These are phyloP conservation scores for Tineola bisselliella DNA, from an alignment of 2,888 invertebrate species.

Conservation along the genomic window DNA sequence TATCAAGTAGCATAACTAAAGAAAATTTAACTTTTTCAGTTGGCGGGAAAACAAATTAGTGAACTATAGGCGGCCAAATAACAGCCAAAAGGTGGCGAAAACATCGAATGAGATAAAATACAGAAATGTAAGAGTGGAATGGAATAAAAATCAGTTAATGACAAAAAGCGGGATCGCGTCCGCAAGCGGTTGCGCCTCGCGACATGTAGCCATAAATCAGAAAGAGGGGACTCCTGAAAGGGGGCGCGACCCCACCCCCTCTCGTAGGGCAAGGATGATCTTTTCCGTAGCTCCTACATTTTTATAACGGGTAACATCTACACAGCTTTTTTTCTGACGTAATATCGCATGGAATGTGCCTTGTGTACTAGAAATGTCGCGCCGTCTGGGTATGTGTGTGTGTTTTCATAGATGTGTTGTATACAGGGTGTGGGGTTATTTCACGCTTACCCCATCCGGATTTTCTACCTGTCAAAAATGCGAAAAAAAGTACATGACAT, in stretches of 20 bases:
- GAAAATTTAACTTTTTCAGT: neutral
- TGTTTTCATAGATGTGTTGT: neutral
- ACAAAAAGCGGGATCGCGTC: constrained; percentile 56
- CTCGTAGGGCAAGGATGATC: constrained; percentile 47
- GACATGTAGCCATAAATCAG: constrained; percentile 67
- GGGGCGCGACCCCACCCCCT: constrained; percentile 33
- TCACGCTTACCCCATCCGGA: constrained; percentile 9
- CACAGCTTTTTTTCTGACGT: constrained; percentile 33
- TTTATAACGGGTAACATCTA: constrained; percentile 59
- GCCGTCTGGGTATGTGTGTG: neutral
- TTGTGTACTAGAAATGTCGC: constrained; percentile 9
- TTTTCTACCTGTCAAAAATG: constrained; percentile 12
- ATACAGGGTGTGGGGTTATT: neutral
- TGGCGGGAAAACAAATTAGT: constrained; percentile 10
- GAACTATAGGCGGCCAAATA: neutral
- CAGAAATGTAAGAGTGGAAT: constrained; percentile 24
- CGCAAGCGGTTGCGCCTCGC: constrained; percentile 43
- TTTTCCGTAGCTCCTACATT: constrained; percentile 64
- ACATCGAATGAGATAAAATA: neutral
- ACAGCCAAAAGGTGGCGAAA: neutral
- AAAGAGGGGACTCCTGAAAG: constrained; percentile 29
- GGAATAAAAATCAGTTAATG: constrained; percentile 62
- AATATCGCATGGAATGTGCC: constrained; percentile 26
- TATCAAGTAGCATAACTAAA: constrained; percentile 4
- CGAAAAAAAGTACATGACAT: constrained; percentile 6